Base-by-base conservation (phyloP, 2,888 invertebrate genomes). In the Aromia moschata region DNA sequence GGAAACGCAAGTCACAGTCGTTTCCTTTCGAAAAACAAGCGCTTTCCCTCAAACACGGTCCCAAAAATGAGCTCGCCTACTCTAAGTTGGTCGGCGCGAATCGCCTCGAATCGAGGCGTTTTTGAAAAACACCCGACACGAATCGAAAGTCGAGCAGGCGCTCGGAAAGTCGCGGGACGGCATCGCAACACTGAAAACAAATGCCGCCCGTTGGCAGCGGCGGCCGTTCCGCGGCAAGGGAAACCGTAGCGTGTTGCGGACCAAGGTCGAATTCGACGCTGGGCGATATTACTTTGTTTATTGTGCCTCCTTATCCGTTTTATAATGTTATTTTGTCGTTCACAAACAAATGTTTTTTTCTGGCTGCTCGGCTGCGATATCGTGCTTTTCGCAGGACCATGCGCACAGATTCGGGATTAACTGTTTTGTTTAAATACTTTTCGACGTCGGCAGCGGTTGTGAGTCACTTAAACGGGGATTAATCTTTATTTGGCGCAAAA, bases 1-100 rank as follows among this genome's bases (percentile, higher is more conserved):
- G 41, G 56, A 56, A 43, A 43, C 43, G 56, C 41, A 40, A 37
- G 45, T 56, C 46, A 47, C 18, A 56, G 14, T 31, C 47, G 38
- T 40, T 40, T 41, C 15, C 40, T 47, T 14, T 31, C 15, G 31
- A 40, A 49, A 55, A 18, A 25, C 18, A 20, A 3, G 7, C 16
- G 37, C 18, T 18, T 12, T 17, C 12, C 12, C 9, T 18, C 9
- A 20, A 36, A 47, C 47, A 14, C 18, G 11, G 7, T 18, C 37
- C 16, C 33, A 37, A 18, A 47, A 36, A n/a, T n/a, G 18, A 43
- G 20, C 43, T 20, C 12, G 14, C 43, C n/a, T 14, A 12, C 20
- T 33, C 31, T 12, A 10, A 36, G 20, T 37, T 12, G 36, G 18
- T 47, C 18, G 18, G 4, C 2, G 9, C 18, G 36, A 17, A 36